Evolutionary conservation across 2,797 vertebrate species (phyloP), one percentile per base, ranked within the genome.

Genomic region (Staurois parvus): DNA sequence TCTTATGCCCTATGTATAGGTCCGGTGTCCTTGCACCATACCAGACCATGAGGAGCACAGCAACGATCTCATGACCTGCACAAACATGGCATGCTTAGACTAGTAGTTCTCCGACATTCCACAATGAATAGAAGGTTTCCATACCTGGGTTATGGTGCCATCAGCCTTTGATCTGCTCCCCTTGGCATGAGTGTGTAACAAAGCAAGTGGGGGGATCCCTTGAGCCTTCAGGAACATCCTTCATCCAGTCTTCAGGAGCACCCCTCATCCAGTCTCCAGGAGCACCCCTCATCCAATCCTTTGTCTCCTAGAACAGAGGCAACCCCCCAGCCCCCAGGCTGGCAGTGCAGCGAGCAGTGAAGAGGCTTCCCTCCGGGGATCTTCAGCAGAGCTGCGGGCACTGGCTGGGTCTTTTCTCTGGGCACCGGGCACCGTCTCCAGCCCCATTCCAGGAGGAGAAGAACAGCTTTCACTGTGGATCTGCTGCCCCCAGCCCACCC

Each of bases 211-310:
- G 66, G 67, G 32, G 32, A 56, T 72, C 17, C 75, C 67, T 45
- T 5, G 45, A 37, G 67, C n/a, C 48, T 66, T 28, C 26, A 79
- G 67, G 76, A 72, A 24, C 83, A 84, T 84, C 78, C 45, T 62
- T 77, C 37, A 30, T 32, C 29, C 32, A 70, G 13, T 34, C 21
- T 66, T 21, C 32, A 79, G 52, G 76, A 72, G 29, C 83, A 84
- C 78, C 77, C 45, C 37, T 77, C 7, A 9, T 8, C 34, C 34
- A 37, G 34, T 37, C 0, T 37, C 0, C 32, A 78, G 67, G 76
- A 72, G 29, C 83, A 84, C 79, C 78, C 45, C 37, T 77, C 37
- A 45, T 59, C 29, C 32, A 70, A 0, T 34, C 21, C 56, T 62
- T 62, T 79, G 11, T 52, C 11, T 56, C 69, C 32, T 77, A 82